Evolutionary conservation across 92 coral and sea anemone species (phyloP).

Genomic region (Isaurus tuberculatus): DNA sequence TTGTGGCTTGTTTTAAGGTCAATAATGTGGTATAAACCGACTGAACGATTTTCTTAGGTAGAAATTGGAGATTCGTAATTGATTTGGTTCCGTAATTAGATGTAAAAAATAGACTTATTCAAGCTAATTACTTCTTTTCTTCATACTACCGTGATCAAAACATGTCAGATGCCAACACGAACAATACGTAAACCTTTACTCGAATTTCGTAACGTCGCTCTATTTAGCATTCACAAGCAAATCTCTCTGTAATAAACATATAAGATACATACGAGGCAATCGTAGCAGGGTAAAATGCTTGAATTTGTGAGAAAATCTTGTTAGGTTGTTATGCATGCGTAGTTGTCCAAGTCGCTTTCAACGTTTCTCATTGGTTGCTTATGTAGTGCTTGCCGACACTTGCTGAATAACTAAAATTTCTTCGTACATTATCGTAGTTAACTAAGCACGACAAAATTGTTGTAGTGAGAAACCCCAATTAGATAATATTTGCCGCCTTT

Average conservation of each 20-base stretch:
- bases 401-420: background rate
- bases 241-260: background rate
- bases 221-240: background rate
- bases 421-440: background rate
- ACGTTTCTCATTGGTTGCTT: slow-evolving; percentile 27
- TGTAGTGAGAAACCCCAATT: background rate
- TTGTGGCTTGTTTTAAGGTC: slow-evolving; percentile 19
- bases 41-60: background rate
- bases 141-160: slow-evolving; percentile 20
- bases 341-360: background rate
- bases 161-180: slow-evolving; percentile 36
- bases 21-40: background rate
- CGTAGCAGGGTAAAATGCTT: background rate
- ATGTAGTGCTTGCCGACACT: background rate
- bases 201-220: background rate
- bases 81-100: background rate
- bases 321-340: background rate
- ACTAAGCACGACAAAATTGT: background rate
- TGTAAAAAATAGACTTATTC: background rate
- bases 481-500: background rate
- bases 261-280: background rate
- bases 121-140: background rate
- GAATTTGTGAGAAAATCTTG: background rate
- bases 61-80: background rate
- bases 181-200: background rate